phyloP scores from a whole-genome alignment of 2,888 invertebrate species.

The Junonia oenone region DNA sequence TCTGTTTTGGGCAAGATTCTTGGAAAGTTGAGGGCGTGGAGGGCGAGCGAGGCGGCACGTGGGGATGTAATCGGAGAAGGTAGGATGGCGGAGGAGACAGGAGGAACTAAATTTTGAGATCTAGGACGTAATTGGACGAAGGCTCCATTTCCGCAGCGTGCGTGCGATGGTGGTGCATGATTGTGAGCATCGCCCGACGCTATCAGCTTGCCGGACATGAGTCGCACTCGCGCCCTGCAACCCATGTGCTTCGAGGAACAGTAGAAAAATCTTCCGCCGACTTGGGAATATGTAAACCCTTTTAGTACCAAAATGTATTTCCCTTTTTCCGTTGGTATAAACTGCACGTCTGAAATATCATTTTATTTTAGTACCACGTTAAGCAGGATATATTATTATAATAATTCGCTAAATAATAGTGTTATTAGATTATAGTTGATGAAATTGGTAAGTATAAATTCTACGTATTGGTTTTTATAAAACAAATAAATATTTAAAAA shows the following conservation, averaged over 20 bases:
- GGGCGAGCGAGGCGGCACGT: constrained; percentile 51
- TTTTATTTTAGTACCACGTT: constrained; percentile 33
- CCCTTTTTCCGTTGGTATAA: constrained; percentile 74
- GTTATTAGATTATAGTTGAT: too few relatives aligned
- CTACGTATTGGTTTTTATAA: too few relatives aligned
- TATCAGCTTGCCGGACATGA: constrained; percentile 59
- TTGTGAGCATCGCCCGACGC: constrained; percentile 66
- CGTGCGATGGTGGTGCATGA: constrained; percentile 69
- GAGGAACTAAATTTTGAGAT: constrained; percentile 32
- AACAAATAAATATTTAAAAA: too few relatives aligned
- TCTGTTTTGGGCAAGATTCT: constrained; percentile 67
- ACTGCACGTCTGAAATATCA: constrained; percentile 66
- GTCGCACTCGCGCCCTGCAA: constrained; percentile 62
- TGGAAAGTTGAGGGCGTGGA: constrained; percentile 62
- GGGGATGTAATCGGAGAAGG: constrained; percentile 53
- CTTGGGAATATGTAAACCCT: constrained; percentile 72
- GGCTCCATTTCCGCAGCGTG: constrained; percentile 70
- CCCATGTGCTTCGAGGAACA: constrained; percentile 74
- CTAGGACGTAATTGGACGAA: constrained; percentile 69
- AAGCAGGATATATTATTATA: too few relatives aligned
- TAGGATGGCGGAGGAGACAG: constrained; percentile 38
- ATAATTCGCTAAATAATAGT: too few relatives aligned
- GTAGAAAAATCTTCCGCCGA: constrained; percentile 72
- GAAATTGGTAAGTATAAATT: too few relatives aligned
- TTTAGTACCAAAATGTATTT: constrained; percentile 69